phyloP scores from a whole-genome alignment of 2,113 vertebrate genomes.

The Phrynocephalus versicolor region DNA sequence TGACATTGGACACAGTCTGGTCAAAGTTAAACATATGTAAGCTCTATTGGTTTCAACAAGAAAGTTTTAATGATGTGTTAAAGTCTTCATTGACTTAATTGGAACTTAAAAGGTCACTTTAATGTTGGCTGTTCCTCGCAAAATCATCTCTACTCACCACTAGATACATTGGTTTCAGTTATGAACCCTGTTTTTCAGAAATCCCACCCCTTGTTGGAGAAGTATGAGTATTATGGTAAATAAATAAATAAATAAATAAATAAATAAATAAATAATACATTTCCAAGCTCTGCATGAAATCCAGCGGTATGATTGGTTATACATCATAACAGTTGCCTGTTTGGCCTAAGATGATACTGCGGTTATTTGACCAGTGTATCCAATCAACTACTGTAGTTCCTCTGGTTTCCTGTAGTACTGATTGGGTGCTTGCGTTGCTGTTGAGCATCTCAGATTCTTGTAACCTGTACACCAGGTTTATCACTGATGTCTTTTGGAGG shows the following conservation, averaged over 20 bases:
- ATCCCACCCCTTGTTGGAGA: not conserved
- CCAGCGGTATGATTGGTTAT: not conserved
- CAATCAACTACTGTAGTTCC: not conserved
- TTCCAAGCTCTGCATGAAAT: too few species aligned
- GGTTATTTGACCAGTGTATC: not conserved
- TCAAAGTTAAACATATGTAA: not conserved
- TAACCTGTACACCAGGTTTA: constrained; percentile 44
- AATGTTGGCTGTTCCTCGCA: not conserved
- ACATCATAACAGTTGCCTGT: not conserved
- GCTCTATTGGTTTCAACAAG: not conserved
- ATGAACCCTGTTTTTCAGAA: not conserved
- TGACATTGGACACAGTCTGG: not conserved
- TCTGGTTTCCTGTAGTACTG: constrained; percentile 33
- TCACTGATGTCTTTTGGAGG: constrained; percentile 52
- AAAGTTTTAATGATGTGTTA: not conserved
- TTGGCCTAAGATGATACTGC: not conserved
- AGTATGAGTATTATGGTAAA: too few species aligned
- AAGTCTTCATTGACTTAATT: not conserved
- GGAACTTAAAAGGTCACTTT: not conserved
- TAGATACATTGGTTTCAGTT: not conserved
- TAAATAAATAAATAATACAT: too few species aligned
- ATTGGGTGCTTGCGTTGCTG: constrained; percentile 17
- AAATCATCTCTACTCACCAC: not conserved
- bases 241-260: too few species aligned
- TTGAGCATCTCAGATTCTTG: constrained; percentile 39